A percentile compares a stretch with the other conserved stretches of the same genome.
These are phyloP conservation scores for Agrotis puta DNA, from an alignment of 2,888 invertebrate genomes.

Conservation along the genomic window DNA sequence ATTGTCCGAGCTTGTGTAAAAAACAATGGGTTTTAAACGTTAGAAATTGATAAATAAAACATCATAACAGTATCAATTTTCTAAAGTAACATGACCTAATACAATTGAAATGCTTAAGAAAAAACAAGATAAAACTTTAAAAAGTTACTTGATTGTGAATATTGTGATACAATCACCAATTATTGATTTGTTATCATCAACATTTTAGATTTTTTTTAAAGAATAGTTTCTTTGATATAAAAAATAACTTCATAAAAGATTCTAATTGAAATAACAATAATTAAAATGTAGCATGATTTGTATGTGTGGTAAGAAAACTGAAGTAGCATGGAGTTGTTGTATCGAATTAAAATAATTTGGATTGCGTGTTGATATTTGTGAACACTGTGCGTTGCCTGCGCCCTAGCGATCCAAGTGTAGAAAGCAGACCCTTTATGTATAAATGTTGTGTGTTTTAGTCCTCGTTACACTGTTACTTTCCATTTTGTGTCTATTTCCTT, in stretches of 20 bases:
- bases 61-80: neutral
- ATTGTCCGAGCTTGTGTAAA: constrained; percentile 27
- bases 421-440: constrained; percentile 73
- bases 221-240: neutral
- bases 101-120: neutral
- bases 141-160: constrained; percentile 8
- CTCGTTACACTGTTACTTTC: constrained; percentile 58
- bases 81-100: constrained; percentile 3
- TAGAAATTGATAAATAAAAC: neutral
- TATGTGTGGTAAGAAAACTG: constrained; percentile 35
- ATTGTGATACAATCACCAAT: constrained; percentile 7
- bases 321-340: constrained; percentile 65
- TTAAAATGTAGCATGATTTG: constrained; percentile 67
- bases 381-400: constrained; percentile 86
- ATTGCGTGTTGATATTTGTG: constrained; percentile 72
- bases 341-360: constrained; percentile 59
- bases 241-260: constrained; percentile 10
- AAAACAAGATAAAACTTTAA: neutral
- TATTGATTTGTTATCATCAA: neutral
- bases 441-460: constrained; percentile 65
- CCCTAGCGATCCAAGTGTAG: constrained; percentile 88
- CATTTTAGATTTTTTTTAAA: too few relatives aligned
- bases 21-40: neutral
- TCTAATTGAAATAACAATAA: constrained; percentile 11
- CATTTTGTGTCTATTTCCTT: constrained; percentile 44